Evolutionary conservation across 2,888 invertebrate species (phyloP), one percentile per base, ranked within the genome.

Genomic region (Metalampra italica): DNA sequence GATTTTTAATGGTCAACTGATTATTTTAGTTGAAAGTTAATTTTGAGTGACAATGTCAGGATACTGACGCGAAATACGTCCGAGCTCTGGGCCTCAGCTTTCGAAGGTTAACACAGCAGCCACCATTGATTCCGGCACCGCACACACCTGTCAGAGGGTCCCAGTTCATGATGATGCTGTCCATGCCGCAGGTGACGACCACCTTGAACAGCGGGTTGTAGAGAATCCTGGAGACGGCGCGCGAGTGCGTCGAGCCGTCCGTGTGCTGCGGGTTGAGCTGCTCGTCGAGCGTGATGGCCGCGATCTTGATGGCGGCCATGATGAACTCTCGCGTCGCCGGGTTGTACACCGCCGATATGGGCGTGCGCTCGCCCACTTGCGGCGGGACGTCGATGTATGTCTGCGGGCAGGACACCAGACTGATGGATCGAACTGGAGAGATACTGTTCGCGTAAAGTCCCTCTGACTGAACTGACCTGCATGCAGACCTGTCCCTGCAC

Each of bases 131-230:
- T n/a, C n/a, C n/a, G n/a, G n/a, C n/a, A n/a, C n/a, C n/a, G n/a
- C n/a, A n/a, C n/a, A n/a, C 5, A 64, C 93, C 95, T 42, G 91
- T 92, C 78, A 92, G 90, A 0, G 95, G 93, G 74, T 96, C 93
- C 96, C 96, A 97, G 22, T 94, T 93, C 59, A 95, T 94, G 51
- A 97, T 94, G 55, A 92, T 93, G 56, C 96, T 95, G 68, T 95
- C 96, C 72, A 93, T 82, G 48, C 96, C 95, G 46, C 94, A 94
- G 0, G 95, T 94, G 49, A 96, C 91, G 55, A 96, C 89, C 55
- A 92, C 90, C 69, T 93, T 91, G 65, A 94, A 96, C 1, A 95
- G 88, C 12, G 92, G 91, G 81, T 96, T 96, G 75, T 94, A 96
- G 0, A 96, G 86, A 7, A 94, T 90, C 32, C 91, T 91, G n/a